A percentile compares a stretch with the other conserved stretches of the same genome.
Evolutionary conservation across 2,113 vertebrate genomes (phyloP).

Genomic region (Platichthys flesus): DNA sequence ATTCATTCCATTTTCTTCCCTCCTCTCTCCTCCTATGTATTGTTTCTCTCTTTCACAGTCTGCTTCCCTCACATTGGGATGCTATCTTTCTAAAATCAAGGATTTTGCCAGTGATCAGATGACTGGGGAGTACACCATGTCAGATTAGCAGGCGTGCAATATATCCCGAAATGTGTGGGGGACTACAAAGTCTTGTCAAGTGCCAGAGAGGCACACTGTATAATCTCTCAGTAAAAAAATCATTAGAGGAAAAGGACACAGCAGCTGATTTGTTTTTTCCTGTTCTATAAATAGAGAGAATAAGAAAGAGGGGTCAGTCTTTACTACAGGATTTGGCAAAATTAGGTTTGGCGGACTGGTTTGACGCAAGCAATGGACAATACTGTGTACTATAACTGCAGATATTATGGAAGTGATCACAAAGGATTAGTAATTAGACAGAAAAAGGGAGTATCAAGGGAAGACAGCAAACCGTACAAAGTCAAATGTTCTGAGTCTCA

Average conservation of each 20-base stretch:
- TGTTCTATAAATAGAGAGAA: constrained; percentile 10
- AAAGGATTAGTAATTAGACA: constrained; percentile 23
- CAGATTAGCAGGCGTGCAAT: constrained; percentile 66
- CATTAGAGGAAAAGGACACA: constrained; percentile 62
- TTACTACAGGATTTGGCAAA: neutral
- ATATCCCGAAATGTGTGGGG: constrained; percentile 62
- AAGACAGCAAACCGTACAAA: constrained; percentile 10
- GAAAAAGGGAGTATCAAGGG: constrained; percentile 3
- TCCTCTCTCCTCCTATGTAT: constrained; percentile 24
- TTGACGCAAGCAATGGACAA: constrained; percentile 8
- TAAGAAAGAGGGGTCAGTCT: neutral
- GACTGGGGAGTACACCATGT: constrained; percentile 58
- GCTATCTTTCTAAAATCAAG: constrained; percentile 55
- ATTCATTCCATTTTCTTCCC: constrained; percentile 38
- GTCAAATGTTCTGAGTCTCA: constrained; percentile 39
- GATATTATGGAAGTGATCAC: constrained; percentile 6
- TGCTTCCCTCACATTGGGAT: constrained; percentile 38
- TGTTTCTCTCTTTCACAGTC: constrained; percentile 39
- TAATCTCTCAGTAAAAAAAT: constrained; percentile 70
- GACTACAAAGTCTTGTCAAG: constrained; percentile 70
- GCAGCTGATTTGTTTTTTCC: constrained; percentile 56
- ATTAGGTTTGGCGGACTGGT: neutral
- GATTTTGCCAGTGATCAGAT: constrained; percentile 56
- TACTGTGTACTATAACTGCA: neutral
- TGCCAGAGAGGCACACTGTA: constrained; percentile 53